Percentiles rank a stretch among this genome's conserved stretches.
Conservation (phyloP, 2,113 vertebrate genomes). For the Trematomus loennbergii region DNA sequence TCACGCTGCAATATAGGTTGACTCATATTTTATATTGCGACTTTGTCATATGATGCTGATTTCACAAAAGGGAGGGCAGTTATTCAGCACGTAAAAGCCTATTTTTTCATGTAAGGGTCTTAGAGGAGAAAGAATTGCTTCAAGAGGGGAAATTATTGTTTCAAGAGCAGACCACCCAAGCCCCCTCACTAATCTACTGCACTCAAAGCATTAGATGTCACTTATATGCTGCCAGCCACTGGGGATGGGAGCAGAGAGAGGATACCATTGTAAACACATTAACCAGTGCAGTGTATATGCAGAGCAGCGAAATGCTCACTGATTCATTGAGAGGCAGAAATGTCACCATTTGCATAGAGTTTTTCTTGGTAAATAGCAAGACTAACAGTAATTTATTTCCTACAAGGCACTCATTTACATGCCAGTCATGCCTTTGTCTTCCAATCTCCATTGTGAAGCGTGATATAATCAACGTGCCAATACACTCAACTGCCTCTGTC, state of each 20-base stretch:
- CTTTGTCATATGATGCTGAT: constrained; percentile 47
- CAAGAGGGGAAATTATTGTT: constrained; percentile 39
- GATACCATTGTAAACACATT: constrained; percentile 63
- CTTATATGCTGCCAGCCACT: constrained; percentile 46
- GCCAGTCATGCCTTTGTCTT: constrained; percentile 56
- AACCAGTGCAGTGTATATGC: constrained; percentile 47
- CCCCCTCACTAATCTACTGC: constrained; percentile 60
- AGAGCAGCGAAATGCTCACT: constrained; percentile 44
- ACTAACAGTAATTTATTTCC: constrained; percentile 60
- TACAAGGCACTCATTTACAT: constrained; percentile 52
- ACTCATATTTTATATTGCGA: constrained; percentile 23
- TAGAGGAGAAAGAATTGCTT: constrained; percentile 50
- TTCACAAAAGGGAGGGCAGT: constrained; percentile 20
- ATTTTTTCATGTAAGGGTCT: constrained; percentile 59
- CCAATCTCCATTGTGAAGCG: constrained; percentile 48
- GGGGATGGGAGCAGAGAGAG: constrained; percentile 43
- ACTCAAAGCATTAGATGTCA: constrained; percentile 69
- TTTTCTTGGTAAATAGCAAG: constrained; percentile 59
- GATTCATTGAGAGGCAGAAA: constrained; percentile 53
- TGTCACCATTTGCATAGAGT: constrained; percentile 74
- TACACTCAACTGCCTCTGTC: constrained; percentile 35
- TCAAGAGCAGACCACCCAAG: constrained; percentile 47
- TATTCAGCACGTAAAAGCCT: constrained; percentile 32
- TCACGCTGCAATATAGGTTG: constrained; percentile 31
- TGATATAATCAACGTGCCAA: constrained; percentile 63